phyloP scores from a whole-genome alignment of 2,797 vertebrate genomes.

The Knipowitschia caucasica region DNA sequence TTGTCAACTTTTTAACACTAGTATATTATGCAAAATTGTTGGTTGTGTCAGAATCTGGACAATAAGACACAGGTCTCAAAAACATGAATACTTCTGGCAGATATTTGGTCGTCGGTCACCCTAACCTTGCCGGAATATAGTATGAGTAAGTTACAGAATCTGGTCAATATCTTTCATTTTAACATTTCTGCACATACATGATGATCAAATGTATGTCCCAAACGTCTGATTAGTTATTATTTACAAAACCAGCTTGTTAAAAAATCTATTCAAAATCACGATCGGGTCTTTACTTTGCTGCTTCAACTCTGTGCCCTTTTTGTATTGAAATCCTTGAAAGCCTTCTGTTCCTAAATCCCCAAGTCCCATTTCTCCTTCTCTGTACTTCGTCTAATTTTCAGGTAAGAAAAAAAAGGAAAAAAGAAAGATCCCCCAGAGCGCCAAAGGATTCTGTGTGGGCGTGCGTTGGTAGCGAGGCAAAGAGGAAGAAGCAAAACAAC shows the following conservation, averaged over 20 bases:
- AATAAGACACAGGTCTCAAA: no score
- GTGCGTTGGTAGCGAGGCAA: slow-evolving; percentile 39
- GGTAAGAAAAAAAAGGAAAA: slow-evolving; percentile 70
- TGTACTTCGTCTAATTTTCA: slow-evolving; percentile 63
- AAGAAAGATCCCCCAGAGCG: background rate
- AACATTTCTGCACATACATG: background rate
- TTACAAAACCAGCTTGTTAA: background rate
- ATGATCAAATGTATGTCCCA: background rate
- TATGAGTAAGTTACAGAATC: no score
- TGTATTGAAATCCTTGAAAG: slow-evolving; percentile 57
- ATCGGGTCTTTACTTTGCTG: slow-evolving; percentile 40
- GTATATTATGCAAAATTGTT: no score
- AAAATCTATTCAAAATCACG: background rate
- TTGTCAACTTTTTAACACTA: no score
- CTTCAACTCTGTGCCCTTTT: slow-evolving; percentile 56
- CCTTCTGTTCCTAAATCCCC: slow-evolving; percentile 54
- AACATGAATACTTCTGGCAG: no score
- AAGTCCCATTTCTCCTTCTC: slow-evolving; percentile 28
- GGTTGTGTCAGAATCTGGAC: no score
- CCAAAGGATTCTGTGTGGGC: slow-evolving; percentile 41
- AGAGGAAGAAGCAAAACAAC: slow-evolving; percentile 31
- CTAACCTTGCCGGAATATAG: no score
- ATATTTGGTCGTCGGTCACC: no score
- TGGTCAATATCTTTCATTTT: background rate
- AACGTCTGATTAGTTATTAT: background rate